These are phyloP conservation scores for Pipistrellus kuhlii DNA, from an alignment of 2,797 vertebrate genomes.

Conservation along the genomic window DNA sequence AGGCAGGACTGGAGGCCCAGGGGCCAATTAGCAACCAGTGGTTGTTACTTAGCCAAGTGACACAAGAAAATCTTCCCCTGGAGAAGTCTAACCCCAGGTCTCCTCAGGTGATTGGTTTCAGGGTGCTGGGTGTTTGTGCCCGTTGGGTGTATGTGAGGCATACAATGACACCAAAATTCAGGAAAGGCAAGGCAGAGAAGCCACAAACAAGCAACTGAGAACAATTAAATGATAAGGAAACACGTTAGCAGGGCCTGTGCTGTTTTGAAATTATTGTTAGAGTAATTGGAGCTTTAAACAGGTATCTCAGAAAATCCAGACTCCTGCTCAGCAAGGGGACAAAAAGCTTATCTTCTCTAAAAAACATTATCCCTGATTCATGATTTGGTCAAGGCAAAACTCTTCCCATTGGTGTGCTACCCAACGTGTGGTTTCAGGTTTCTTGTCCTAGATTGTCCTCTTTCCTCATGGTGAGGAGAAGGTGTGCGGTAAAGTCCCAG, in stretches of 20 bases:
- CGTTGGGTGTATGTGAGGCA: not conserved
- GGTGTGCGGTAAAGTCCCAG: not conserved
- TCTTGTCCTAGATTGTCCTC: not conserved
- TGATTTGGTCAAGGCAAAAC: not conserved
- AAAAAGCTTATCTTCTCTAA: not conserved
- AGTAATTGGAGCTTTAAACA: not conserved
- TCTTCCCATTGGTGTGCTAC: not conserved
- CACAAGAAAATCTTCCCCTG: not conserved
- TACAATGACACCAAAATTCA: not conserved
- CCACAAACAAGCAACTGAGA: not conserved
- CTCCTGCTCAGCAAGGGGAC: not conserved
- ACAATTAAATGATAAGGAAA: not conserved
- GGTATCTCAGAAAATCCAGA: not conserved
- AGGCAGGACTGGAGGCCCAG: not conserved
- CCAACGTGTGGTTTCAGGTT: not conserved
- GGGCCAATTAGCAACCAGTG: not conserved
- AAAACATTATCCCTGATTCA: not conserved
- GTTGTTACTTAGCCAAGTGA: not conserved
- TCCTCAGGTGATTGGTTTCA: not conserved
- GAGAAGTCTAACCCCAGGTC: not conserved
- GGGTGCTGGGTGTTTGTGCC: too few species aligned
- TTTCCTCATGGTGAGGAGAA: not conserved
- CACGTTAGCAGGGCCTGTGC: not conserved
- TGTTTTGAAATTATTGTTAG: not conserved
- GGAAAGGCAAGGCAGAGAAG: not conserved